phyloP scores from a whole-genome alignment of 1,140 invertebrate genomes.

The Drosophila pseudoananassae region DNA sequence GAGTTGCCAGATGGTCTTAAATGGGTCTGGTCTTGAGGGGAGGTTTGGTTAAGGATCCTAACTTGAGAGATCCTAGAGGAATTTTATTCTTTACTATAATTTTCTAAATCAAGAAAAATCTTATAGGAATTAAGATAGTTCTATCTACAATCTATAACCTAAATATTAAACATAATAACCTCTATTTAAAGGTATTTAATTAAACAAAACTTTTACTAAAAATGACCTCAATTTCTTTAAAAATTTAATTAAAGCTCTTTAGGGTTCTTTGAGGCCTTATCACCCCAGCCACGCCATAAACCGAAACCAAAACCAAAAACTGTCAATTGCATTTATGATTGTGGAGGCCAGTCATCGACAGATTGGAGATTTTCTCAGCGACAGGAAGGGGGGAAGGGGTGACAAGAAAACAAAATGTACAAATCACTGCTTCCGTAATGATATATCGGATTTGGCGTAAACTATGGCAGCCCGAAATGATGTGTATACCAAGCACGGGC shows the following conservation, averaged over 20 bases:
- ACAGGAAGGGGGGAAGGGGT: neutral
- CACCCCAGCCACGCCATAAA: neutral
- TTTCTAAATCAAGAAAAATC: too few relatives aligned
- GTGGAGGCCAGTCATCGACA: neutral
- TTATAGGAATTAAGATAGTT: too few relatives aligned
- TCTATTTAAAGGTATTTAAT: too few relatives aligned
- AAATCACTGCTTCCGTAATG: conserved; percentile 67
- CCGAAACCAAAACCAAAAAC: conserved; percentile 11
- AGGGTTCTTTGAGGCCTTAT: conserved; percentile 17
- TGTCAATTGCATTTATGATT: conserved; percentile 21
- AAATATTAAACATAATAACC: too few relatives aligned
- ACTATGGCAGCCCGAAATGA: conserved; percentile 32
- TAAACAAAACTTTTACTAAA: too few relatives aligned
- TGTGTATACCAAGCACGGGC: conserved; percentile 53
- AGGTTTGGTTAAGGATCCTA: too few relatives aligned
- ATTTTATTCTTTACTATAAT: too few relatives aligned
- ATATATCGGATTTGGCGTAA: conserved; percentile 51
- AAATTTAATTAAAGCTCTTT: conserved; percentile 2
- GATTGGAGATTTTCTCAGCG: conserved; percentile 17
- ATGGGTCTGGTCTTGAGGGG: neutral
- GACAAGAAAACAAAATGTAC: conserved; percentile 42
- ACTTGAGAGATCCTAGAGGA: too few relatives aligned
- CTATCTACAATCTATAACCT: too few relatives aligned
- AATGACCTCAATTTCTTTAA: conserved; percentile 25
- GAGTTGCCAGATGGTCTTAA: conserved; percentile 53